Evolutionary conservation across 2,888 invertebrate genomes (phyloP).

Genomic region (Schizotus pectinicornis): DNA sequence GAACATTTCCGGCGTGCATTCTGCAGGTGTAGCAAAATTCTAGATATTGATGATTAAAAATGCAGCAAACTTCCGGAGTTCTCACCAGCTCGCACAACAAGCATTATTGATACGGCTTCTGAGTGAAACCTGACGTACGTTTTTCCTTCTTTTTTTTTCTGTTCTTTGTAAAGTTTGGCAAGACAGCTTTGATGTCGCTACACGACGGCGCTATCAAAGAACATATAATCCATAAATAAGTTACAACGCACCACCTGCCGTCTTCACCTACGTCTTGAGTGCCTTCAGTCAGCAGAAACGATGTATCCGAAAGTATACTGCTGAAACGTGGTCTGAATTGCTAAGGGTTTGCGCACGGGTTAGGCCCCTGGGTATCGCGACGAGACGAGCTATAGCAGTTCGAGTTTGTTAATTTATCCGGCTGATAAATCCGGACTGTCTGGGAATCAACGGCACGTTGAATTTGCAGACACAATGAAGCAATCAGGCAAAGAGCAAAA

Average conservation of each 20-base stretch:
- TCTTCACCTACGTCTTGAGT: conserved; percentile 30
- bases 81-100: not conserved
- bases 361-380: not conserved
- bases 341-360: not conserved
- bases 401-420: too few relatives aligned
- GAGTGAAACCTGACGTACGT: not conserved
- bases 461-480: too few relatives aligned
- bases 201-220: conserved; percentile 24
- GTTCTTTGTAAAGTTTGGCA: conserved; percentile 14
- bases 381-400: too few relatives aligned
- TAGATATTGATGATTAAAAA: conserved; percentile 1
- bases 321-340: conserved; percentile 21
- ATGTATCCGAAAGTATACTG: conserved; percentile 29
- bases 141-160: not conserved
- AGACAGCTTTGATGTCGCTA: conserved; percentile 25
- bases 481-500: too few relatives aligned
- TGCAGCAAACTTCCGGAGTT: not conserved
- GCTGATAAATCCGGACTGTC: too few relatives aligned
- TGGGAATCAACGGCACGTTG: too few relatives aligned
- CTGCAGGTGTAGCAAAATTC: conserved; percentile 1
- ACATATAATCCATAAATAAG: conserved; percentile 32
- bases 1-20: conserved; percentile 7
- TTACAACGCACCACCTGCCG: conserved; percentile 31
- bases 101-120: conserved; percentile 17
- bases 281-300: conserved; percentile 30